These are phyloP conservation scores for Synanthedon andrenaeformis DNA, from an alignment of 2,888 invertebrate species.

Conservation along the genomic window DNA sequence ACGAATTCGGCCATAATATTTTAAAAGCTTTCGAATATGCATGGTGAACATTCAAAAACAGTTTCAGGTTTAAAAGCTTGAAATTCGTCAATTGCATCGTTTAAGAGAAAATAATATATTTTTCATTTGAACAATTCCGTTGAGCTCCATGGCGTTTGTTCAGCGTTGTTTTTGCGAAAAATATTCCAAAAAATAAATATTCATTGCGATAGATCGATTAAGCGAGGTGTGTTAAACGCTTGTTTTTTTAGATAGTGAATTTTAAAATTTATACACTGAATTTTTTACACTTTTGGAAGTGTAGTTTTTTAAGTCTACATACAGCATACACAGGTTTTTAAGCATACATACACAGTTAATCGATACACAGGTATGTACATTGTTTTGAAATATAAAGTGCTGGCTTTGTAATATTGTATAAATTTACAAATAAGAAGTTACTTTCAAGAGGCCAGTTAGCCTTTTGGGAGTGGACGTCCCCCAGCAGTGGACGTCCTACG, in stretches of 20 bases:
- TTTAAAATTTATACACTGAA: neutral
- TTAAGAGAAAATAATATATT: neutral
- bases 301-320: too few relatives aligned
- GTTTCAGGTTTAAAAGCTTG: neutral
- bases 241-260: neutral
- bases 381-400: too few relatives aligned
- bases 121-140: neutral
- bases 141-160: constrained; percentile 9
- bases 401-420: too few relatives aligned
- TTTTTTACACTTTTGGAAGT: neutral
- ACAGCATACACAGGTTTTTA: too few relatives aligned
- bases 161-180: constrained; percentile 16
- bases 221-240: neutral
- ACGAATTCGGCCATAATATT: too few relatives aligned
- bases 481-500: too few relatives aligned
- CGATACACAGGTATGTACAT: too few relatives aligned
- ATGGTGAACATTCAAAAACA: neutral
- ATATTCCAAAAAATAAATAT: constrained; percentile 6
- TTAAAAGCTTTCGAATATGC: neutral
- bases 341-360: too few relatives aligned
- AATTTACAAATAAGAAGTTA: too few relatives aligned
- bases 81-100: neutral
- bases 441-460: too few relatives aligned
- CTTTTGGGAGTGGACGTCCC: too few relatives aligned
- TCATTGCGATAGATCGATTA: neutral